These are phyloP conservation scores for Phaedon cochleariae DNA, from an alignment of 2,888 invertebrate species.

Conservation along the genomic window DNA sequence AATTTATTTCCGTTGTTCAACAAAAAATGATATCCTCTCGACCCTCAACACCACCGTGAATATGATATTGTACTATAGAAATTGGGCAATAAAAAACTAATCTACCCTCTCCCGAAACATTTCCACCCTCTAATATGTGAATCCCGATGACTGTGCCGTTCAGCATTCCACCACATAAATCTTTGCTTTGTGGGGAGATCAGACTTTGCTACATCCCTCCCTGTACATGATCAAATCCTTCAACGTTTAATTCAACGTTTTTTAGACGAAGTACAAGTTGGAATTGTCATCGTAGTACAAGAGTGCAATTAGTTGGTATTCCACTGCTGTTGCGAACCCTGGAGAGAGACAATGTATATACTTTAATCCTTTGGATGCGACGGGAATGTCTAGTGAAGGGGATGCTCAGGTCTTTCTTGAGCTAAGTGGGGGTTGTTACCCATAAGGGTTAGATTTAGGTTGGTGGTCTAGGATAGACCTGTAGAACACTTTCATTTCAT, in stretches of 20 bases:
- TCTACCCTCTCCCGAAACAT: background rate
- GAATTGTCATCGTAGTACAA: background rate
- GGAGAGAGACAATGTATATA: constrained; percentile 11
- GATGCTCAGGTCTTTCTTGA: background rate
- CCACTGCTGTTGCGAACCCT: background rate
- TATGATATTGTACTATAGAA: background rate
- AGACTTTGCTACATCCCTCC: background rate
- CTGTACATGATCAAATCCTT: background rate
- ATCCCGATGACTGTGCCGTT: background rate
- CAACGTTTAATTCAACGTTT: background rate
- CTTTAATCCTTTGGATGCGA: background rate
- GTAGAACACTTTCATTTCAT: no score
- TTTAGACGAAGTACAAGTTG: background rate
- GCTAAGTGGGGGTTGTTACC: background rate
- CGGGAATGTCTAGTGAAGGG: background rate
- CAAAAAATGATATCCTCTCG: no score
- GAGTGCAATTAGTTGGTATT: constrained; percentile 10
- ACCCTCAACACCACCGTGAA: no score
- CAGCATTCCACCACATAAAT: background rate
- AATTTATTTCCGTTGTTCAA: no score
- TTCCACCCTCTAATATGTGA: background rate
- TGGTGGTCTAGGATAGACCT: no score
- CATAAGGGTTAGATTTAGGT: background rate
- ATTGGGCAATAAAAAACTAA: background rate
- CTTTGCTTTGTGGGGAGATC: background rate